Evolutionary conservation across 1,140 invertebrate genomes (phyloP).

Genomic region (Anoplolepis gracilipes): DNA sequence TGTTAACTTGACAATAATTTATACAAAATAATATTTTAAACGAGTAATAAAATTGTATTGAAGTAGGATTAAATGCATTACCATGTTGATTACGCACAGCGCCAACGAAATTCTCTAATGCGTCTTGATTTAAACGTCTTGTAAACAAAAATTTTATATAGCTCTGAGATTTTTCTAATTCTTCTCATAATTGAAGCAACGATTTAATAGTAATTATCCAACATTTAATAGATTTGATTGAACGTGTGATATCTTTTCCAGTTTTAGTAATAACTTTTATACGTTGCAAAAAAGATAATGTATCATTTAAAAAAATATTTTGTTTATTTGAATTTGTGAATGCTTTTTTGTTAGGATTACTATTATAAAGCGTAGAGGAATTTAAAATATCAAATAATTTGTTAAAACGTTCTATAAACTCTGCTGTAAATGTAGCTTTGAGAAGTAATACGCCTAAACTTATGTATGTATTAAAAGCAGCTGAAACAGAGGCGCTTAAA

Average conservation of each 20-base stretch:
- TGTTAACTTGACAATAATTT: background rate
- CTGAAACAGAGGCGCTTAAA: background rate
- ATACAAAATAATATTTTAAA: background rate
- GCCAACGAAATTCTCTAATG: constrained; percentile 8
- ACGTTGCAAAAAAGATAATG: background rate
- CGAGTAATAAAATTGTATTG: constrained; percentile 12
- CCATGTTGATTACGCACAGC: background rate
- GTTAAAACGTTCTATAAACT: background rate
- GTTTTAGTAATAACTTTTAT: background rate
- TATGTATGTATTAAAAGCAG: background rate
- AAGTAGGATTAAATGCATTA: constrained; percentile 3
- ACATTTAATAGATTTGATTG: constrained; percentile 4
- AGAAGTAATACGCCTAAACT: background rate
- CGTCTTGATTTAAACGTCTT: background rate
- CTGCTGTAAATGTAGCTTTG: background rate
- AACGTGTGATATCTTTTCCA: background rate
- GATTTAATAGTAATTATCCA: constrained; percentile 6
- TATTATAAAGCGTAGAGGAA: background rate
- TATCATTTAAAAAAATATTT: background rate
- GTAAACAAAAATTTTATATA: constrained; percentile 21
- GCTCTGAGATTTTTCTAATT: background rate
- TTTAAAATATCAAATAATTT: constrained; percentile 30
- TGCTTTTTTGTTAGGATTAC: background rate
- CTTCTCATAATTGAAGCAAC: background rate
- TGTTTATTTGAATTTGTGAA: constrained; percentile 21